Evolutionary conservation across 2,113 vertebrate species (phyloP).

Genomic region (Psittacula cyanocephala): DNA sequence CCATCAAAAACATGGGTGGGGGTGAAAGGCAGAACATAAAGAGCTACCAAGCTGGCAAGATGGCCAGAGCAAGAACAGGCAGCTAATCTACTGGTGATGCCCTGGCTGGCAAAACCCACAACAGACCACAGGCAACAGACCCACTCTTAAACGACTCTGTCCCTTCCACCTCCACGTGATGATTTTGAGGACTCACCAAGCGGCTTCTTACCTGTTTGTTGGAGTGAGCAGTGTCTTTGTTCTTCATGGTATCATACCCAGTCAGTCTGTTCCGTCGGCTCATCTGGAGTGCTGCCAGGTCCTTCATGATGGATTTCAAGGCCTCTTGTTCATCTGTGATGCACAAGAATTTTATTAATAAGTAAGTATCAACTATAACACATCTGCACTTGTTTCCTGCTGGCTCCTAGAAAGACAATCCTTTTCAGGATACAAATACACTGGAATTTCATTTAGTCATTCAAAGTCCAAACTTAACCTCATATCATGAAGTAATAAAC

Average conservation of each 20-base stretch:
- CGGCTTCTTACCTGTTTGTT: conserved; percentile 82
- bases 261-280: conserved; percentile 82
- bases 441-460: neutral
- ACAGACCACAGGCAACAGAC: neutral
- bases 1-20: neutral
- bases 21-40: neutral
- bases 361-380: neutral
- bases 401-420: neutral
- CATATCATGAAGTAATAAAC: accelerated
- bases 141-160: neutral
- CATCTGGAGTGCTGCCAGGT: conserved; percentile 96
- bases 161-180: neutral
- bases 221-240: conserved; percentile 75
- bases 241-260: conserved; percentile 85
- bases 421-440: neutral
- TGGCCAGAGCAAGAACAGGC: neutral
- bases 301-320: conserved; percentile 99
- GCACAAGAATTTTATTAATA: conserved; percentile 5
- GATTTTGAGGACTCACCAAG: accelerated
- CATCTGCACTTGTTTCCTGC: neutral
- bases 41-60: neutral
- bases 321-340: conserved; percentile 91
- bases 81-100: neutral
- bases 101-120: neutral
- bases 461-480: neutral